phyloP scores from a whole-genome alignment of 2,888 invertebrate species.

The Timandra comae region DNA sequence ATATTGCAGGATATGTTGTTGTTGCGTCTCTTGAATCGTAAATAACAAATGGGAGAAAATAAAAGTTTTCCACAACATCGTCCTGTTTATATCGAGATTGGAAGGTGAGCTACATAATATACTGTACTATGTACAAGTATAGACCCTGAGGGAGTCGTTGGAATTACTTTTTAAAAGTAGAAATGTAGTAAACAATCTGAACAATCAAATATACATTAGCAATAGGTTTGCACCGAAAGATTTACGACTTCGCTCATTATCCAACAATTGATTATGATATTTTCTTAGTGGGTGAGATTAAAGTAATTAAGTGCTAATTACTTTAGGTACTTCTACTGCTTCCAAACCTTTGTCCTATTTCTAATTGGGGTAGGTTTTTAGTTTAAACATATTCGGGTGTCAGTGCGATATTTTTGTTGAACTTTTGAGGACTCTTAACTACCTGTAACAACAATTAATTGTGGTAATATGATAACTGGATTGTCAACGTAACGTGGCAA shows the following conservation, averaged over 20 bases:
- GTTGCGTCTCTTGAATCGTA: conserved; percentile 60
- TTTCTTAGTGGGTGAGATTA: too few species aligned
- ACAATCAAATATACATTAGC: conserved; percentile 24
- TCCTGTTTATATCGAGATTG: conserved; percentile 52
- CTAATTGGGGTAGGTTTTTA: too few species aligned
- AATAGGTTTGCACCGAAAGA: conserved; percentile 15
- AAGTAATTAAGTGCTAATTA: too few species aligned
- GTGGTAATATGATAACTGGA: too few species aligned
- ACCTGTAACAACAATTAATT: too few species aligned
- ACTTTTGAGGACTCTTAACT: too few species aligned
- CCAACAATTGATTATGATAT: background rate
- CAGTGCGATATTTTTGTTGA: too few species aligned
- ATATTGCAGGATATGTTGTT: conserved; percentile 56
- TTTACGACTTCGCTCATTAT: conserved; percentile 12
- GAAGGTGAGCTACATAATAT: conserved; percentile 28
- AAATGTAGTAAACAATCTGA: conserved; percentile 12
- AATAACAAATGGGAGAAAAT: conserved; percentile 63
- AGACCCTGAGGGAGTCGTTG: conserved; percentile 5
- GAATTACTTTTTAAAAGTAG: conserved; percentile 6
- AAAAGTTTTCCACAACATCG: conserved; percentile 56
- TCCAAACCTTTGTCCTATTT: too few species aligned
- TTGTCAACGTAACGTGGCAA: too few species aligned
- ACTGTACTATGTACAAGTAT: too few species aligned
- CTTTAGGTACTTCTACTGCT: too few species aligned
- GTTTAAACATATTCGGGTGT: too few species aligned